Evolutionary conservation across 2,797 vertebrate species (phyloP).

Genomic region (Holocentrus rufus): DNA sequence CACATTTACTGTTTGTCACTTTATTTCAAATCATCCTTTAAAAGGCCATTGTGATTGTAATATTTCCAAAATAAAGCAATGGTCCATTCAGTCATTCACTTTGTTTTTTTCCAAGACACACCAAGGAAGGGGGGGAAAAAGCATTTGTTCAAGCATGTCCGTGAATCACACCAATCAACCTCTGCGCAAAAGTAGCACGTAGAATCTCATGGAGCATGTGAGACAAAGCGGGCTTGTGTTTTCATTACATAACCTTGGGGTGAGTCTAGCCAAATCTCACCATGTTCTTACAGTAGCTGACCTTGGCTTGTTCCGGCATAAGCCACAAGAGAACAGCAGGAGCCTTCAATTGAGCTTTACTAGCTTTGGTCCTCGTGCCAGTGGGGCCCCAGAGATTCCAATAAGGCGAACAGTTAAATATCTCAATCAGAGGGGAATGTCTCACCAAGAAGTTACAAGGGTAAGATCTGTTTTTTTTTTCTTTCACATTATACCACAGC

Average conservation of each 20-base stretch:
- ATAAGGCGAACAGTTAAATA: conserved; percentile 20
- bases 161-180: conserved; percentile 50
- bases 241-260: conserved; percentile 56
- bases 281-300: conserved; percentile 52
- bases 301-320: conserved; percentile 52
- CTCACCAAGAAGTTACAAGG: not conserved
- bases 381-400: conserved; percentile 20
- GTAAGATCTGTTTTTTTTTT: not conserved
- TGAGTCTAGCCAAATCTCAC: conserved; percentile 49
- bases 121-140: not conserved
- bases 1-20: conserved; percentile 32
- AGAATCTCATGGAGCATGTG: conserved; percentile 27
- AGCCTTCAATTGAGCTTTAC: conserved; percentile 22
- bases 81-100: conserved; percentile 23
- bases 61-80: conserved; percentile 42
- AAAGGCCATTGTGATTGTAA: conserved; percentile 7
- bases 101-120: conserved; percentile 3
- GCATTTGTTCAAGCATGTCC: not conserved
- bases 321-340: conserved; percentile 61
- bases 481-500: conserved; percentile 6
- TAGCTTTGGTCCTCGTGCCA: conserved; percentile 41
- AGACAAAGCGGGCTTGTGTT: conserved; percentile 68
- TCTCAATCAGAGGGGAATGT: not conserved
- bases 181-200: conserved; percentile 6
- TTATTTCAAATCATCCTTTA: conserved; percentile 52